phyloP scores from a whole-genome alignment of 2,888 invertebrate genomes.

The Rhagophthalmus giganteus region DNA sequence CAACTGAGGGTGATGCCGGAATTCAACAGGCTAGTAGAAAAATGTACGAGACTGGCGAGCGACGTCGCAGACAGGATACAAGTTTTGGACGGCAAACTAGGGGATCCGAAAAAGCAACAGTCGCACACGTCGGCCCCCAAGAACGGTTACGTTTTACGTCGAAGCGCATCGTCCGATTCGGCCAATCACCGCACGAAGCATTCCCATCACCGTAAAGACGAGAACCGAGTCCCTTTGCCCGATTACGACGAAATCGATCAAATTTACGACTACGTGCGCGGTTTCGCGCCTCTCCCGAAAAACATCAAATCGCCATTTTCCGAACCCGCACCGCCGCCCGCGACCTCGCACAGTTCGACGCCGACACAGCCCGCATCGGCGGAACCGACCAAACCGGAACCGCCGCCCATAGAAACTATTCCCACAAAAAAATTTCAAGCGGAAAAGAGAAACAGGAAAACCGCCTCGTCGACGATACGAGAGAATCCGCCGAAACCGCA shows the following conservation, averaged over 20 bases:
- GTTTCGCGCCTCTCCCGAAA: conserved; percentile 88
- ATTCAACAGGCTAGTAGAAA: conserved; percentile 76
- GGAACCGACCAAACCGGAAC: conserved; percentile 73
- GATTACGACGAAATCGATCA: conserved; percentile 96
- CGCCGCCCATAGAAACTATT: conserved; percentile 90
- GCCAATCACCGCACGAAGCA: conserved; percentile 60
- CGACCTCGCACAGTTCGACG: conserved; percentile 56
- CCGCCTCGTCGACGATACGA: conserved; percentile 59
- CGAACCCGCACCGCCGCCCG: conserved; percentile 56
- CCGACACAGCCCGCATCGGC: conserved; percentile 43
- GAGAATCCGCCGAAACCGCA: conserved; percentile 59
- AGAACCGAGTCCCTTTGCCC: conserved; percentile 61
- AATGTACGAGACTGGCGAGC: conserved; percentile 71
- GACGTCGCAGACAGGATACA: conserved; percentile 82
- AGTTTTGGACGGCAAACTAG: conserved; percentile 78
- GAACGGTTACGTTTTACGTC: conserved; percentile 72
- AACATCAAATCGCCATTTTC: conserved; percentile 70
- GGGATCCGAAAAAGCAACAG: conserved; percentile 61
- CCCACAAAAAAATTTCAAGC: conserved; percentile 76
- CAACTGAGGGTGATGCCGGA: conserved; percentile 67
- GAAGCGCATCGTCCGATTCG: conserved; percentile 79
- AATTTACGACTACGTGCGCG: conserved; percentile 93
- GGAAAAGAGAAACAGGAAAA: conserved; percentile 75
- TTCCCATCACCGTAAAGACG: conserved; percentile 61
- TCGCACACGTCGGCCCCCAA: conserved; percentile 50